These are phyloP conservation scores for Tineola bisselliella DNA, from an alignment of 2,888 invertebrate species.

Conservation along the genomic window DNA sequence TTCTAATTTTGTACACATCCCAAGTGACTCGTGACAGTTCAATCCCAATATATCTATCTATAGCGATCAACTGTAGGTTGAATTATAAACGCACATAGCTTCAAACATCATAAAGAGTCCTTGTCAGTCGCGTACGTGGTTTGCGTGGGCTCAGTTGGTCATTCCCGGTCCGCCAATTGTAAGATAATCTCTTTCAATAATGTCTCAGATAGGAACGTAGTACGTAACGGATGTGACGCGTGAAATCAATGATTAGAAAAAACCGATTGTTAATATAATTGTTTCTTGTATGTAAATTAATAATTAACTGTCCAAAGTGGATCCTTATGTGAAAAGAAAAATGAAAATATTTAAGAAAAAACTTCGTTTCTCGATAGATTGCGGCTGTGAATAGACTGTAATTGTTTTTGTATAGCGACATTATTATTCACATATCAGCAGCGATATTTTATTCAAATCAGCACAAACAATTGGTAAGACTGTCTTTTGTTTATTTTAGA, in stretches of 20 bases:
- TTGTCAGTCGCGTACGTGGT: slow-evolving; percentile 42
- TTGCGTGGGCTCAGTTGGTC: slow-evolving; percentile 52
- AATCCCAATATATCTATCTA: too few relatives aligned
- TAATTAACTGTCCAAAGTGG: slow-evolving; percentile 31
- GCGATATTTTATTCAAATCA: slow-evolving; percentile 20
- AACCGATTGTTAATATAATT: not conserved
- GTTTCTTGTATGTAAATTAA: not conserved
- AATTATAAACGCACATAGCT: not conserved
- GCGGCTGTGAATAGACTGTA: slow-evolving; percentile 25
- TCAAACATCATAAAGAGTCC: not conserved
- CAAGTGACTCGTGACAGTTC: too few relatives aligned
- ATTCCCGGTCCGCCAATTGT: not conserved
- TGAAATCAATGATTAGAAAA: not conserved
- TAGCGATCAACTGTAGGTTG: not conserved
- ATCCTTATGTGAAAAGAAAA: slow-evolving; percentile 55
- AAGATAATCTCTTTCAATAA: slow-evolving; percentile 1
- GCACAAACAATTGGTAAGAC: not conserved
- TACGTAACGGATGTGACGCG: not conserved
- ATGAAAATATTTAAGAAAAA: slow-evolving; percentile 65
- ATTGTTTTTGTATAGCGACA: slow-evolving; percentile 11
- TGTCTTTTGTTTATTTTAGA: not conserved
- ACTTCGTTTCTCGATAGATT: slow-evolving; percentile 55
- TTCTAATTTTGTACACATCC: too few relatives aligned
- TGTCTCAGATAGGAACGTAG: not conserved
- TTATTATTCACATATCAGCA: slow-evolving; percentile 31